A percentile compares a stretch with the other conserved stretches of the same genome.
These are phyloP conservation scores for Diplodus sargus DNA, from an alignment of 2,797 vertebrate genomes.

Conservation along the genomic window DNA sequence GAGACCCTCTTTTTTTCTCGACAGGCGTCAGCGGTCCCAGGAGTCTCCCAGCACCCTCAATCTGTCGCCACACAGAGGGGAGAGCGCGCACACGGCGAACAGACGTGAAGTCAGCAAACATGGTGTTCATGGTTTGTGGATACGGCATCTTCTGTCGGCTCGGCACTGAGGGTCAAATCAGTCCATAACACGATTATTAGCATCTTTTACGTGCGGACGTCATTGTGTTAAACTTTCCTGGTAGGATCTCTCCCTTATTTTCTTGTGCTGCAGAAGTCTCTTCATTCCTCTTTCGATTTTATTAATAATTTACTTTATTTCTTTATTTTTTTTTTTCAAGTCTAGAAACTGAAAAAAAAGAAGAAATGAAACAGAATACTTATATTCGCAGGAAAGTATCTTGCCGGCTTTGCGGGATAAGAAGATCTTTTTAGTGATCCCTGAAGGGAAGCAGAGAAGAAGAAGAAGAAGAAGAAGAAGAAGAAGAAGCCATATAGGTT, in stretches of 20 bases:
- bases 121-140: too few relatives aligned
- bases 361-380: conserved; percentile 33
- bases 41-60: conserved; percentile 65
- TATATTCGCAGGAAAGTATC: conserved; percentile 19
- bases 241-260: not conserved
- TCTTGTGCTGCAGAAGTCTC: not conserved
- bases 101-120: not conserved
- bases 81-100: conserved; percentile 9
- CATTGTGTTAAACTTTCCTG: not conserved
- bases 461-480: not conserved
- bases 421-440: conserved; percentile 38
- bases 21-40: conserved; percentile 20
- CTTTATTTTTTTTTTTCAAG: conserved; percentile 3
- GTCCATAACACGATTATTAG: not conserved
- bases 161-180: too few relatives aligned
- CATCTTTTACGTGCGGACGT: not conserved
- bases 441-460: conserved; percentile 53
- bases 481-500: conserved; percentile 27
- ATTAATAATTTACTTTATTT: not conserved
- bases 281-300: not conserved
- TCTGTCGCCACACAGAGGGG: conserved; percentile 60
- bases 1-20: not conserved
- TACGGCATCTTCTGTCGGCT: too few relatives aligned
- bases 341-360: conserved; percentile 27
- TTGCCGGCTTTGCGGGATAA: conserved; percentile 27